Percentiles rank a stretch among this genome's conserved stretches.
These are phyloP conservation scores for Marronus borbonicus DNA, from an alignment of 2,888 invertebrate species.

Conservation along the genomic window DNA sequence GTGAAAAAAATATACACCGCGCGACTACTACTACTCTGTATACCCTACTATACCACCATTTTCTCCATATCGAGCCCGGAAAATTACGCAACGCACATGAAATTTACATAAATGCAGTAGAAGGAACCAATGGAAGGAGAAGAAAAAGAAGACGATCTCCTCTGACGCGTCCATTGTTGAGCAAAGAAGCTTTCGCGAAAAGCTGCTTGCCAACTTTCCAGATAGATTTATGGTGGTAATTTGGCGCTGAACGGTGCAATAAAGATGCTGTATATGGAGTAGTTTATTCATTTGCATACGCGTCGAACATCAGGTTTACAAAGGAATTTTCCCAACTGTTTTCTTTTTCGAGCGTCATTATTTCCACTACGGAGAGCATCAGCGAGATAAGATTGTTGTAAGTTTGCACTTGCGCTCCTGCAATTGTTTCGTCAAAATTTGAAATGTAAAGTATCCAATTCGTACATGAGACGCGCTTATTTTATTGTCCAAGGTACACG, in stretches of 20 bases:
- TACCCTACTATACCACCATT: not conserved
- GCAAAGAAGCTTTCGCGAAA: slow-evolving; percentile 32
- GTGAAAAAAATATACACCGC: slow-evolving; percentile 20
- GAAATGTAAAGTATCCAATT: slow-evolving; percentile 8
- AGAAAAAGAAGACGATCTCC: slow-evolving; percentile 18
- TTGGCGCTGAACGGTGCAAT: slow-evolving; percentile 44
- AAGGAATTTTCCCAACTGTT: slow-evolving; percentile 42
- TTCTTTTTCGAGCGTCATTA: slow-evolving; percentile 32
- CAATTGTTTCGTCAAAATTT: slow-evolving; percentile 9
- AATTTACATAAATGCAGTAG: slow-evolving; percentile 39
- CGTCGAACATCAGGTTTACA: slow-evolving; percentile 45
- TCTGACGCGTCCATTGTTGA: slow-evolving; percentile 46
- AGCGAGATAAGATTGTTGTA: slow-evolving; percentile 20
- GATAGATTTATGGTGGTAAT: slow-evolving; percentile 43
- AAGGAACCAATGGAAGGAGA: slow-evolving; percentile 39
- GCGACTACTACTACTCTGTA: slow-evolving; percentile 1
- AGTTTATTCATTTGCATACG: slow-evolving; percentile 45
- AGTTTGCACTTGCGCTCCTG: slow-evolving; percentile 13
- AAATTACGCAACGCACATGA: slow-evolving; percentile 40
- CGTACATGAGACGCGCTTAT: not conserved
- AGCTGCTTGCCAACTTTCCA: slow-evolving; percentile 47
- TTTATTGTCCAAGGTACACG: too few species aligned
- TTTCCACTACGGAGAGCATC: slow-evolving; percentile 38
- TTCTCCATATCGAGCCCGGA: slow-evolving; percentile 33
- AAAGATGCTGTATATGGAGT: slow-evolving; percentile 42